These are phyloP conservation scores for Pterostichus niger DNA, from an alignment of 2,888 invertebrate genomes.

Conservation along the genomic window DNA sequence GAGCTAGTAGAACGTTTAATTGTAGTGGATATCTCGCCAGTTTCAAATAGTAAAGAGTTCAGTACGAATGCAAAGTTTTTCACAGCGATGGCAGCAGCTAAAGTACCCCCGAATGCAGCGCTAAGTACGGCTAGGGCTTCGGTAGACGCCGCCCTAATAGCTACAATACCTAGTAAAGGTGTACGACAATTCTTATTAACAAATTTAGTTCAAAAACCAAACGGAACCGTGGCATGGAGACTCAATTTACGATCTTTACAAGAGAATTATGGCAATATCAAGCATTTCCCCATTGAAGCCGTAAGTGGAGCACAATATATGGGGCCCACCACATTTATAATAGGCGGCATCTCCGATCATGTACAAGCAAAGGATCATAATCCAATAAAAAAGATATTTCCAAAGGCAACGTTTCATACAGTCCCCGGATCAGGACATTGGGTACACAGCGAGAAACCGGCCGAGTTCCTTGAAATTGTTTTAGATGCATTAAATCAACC, in stretches of 20 bases:
- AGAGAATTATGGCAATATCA: constrained; percentile 83
- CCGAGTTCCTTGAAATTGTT: constrained; percentile 81
- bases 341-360: constrained; percentile 90
- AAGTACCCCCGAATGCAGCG: constrained; percentile 81
- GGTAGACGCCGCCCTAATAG: constrained; percentile 83
- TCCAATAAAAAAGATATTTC: constrained; percentile 85
- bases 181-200: constrained; percentile 90
- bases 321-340: constrained; percentile 91
- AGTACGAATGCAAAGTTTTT: constrained; percentile 75
- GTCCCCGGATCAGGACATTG: constrained; percentile 94
- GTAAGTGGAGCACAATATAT: constrained; percentile 78
- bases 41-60: constrained; percentile 80
- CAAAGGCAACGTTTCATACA: constrained; percentile 84
- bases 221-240: constrained; percentile 84
- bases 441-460: constrained; percentile 95
- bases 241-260: constrained; percentile 88
- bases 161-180: constrained; percentile 80
- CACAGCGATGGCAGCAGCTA: constrained; percentile 82
- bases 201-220: constrained; percentile 83
- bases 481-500: constrained; percentile 20
- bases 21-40: constrained; percentile 87
- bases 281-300: constrained; percentile 81
- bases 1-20: constrained; percentile 83
- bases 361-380: constrained; percentile 84
- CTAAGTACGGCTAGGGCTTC: constrained; percentile 85